Base-by-base conservation (phyloP, 2,113 vertebrate genomes). In the Puntigrus tetrazona region DNA sequence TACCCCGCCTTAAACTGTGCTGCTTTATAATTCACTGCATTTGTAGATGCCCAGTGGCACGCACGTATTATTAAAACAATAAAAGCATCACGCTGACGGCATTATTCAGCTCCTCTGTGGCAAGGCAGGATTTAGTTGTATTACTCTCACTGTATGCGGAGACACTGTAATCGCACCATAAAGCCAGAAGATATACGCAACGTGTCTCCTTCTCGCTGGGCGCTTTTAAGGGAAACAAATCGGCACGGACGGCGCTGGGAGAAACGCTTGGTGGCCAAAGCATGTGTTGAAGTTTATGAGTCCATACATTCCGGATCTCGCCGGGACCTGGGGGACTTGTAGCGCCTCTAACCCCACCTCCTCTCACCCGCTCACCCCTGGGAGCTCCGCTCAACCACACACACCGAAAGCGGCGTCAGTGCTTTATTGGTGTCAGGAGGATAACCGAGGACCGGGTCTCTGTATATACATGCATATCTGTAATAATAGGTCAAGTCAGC, bases 61-160 rank as follows among this genome's bases (percentile, higher is more conserved):
- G 63, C 45, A 67, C 29, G 41, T 77, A 79, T 88, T 88, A 88
- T 90, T 87, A 89, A 89, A 87, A 87, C 81, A 81, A 88, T 89
- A 86, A 86, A 87, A 87, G 85, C 86, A 83, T 80, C 84, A 82
- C 20, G 83, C 76, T 69, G 74, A 81, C 45, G 78, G 85, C 81
- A 77, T 82, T 83, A 67, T 43, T 87, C 82, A 38, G 77, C 63
- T 79, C 79, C 82, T 86, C 83, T 55, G 63, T 86, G 87, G 80
- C 72, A 85, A 63, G 61, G 67, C 83, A 85, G 85, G 87, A 87
- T 88, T 85, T 85, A 78, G 85, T 76, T 59, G 76, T 52, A 81
- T 69, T 86, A 78, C 83, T 85, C 74, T 69, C 72, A 7, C 76
- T 50, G 67, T 83, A 61, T 88, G 84, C 45, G 65, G 80, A 69